Percentiles rank a stretch among this genome's conserved stretches.
phyloP scores from a whole-genome alignment of 2,113 vertebrate species.

The Phalacrocorax aristotelis region DNA sequence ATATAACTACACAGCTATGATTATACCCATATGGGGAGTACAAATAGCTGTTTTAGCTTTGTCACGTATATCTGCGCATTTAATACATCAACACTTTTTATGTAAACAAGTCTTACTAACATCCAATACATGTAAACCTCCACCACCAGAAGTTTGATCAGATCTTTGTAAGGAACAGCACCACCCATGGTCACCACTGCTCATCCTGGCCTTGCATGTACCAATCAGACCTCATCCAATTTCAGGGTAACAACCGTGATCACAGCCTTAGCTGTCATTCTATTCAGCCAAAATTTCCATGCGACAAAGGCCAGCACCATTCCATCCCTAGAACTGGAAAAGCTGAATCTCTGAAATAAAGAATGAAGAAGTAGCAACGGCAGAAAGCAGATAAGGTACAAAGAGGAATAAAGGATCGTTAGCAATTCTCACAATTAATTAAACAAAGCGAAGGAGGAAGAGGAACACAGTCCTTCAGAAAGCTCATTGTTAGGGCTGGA shows the following conservation, averaged over 20 bases:
- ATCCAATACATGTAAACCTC: background rate
- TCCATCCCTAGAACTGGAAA: background rate
- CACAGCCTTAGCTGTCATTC: background rate
- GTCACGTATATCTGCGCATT: background rate
- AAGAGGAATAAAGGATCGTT: constrained; percentile 37
- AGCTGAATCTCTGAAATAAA: background rate
- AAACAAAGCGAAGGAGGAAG: constrained; percentile 58
- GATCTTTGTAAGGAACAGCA: background rate
- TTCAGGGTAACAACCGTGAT: background rate
- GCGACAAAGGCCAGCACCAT: background rate
- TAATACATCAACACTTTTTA: background rate
- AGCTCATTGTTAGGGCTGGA: constrained; percentile 20
- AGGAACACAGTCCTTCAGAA: constrained; percentile 12
- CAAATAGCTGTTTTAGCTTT: background rate
- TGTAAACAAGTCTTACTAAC: background rate
- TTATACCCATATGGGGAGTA: background rate
- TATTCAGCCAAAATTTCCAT: background rate
- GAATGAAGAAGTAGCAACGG: background rate
- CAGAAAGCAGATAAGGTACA: background rate
- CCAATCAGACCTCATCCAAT: background rate
- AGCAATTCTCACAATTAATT: constrained; percentile 78
- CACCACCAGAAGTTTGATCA: background rate
- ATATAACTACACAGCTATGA: background rate
- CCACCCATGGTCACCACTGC: background rate
- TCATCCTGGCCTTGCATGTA: background rate